Base-by-base conservation (phyloP, 2,888 invertebrate species). In the Dermolepida albohirtum region DNA sequence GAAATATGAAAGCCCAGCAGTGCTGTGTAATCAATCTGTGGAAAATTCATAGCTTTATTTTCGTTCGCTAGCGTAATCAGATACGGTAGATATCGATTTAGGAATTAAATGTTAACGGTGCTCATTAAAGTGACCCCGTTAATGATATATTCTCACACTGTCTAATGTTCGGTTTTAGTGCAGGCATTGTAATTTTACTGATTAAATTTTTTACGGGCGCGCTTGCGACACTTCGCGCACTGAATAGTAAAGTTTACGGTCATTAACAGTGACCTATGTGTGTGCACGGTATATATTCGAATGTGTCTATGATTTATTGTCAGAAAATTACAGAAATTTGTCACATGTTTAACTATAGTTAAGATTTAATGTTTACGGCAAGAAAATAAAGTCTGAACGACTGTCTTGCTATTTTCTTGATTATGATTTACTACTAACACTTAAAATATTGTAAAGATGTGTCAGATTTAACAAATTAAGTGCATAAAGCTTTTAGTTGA, bases 91-190 rank as follows among this genome's bases (percentile, higher is more conserved):
- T 59, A 59, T 59, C 59, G 59, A 59, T 59, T 59, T 59, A 47
- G 59, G 47, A 59, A 47, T 59, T 59, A 59, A 59, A 59, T 34
- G 59, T 59, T 47, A 59, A 59, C 44, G 59, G 6, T 44, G 47
- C 47, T 59, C 59, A 59, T 59, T 59, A 59, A 59, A 59, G 59
- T 59, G 47, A 47, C 59, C 59, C 59, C 11, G 59, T 59, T 59
- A 59, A 59, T 59, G 59, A 44, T 59, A 59, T 29, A 29, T 59
- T 59, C 57, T 27, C 22, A 22, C 34, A 16, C 47, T 27, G 34
- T 29, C 59, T 59, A 59, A 59, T 59, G 47, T 59, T 44, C 27
- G 59, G 47, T 47, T 59, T 47, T 59, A 59, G 47, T 59, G 7
- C 59, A 29, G 59, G 44, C 47, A 47, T 47, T 52, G 52, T 44